Evolutionary conservation across 2,113 vertebrate species (phyloP), one percentile per base, ranked within the genome.

Genomic region (Crotophaga sulcirostris): DNA sequence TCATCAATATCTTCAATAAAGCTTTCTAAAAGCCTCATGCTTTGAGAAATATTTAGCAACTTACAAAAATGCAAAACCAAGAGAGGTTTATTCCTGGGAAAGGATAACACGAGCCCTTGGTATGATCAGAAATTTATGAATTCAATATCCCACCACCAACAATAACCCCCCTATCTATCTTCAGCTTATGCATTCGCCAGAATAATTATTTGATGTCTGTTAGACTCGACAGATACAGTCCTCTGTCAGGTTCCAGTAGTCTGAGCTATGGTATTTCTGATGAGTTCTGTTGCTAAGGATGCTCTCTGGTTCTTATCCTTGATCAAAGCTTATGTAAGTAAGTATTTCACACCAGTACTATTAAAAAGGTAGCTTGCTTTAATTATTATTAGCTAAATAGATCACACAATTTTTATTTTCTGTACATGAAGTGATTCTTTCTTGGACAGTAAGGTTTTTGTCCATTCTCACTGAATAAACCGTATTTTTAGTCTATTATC

Each of bases 401-500:
- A 76, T 81, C 26, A 70, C 31, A 54, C 26, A 84, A 63, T 86
- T 95, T 90, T 86, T 89, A 75, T 81, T 90, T 92, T 94, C 52
- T 84, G 72, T 92, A 78, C 75, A 75, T 87, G 64, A 80, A 95
- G 42, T 36, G 56, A 73, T 84, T 90, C 87, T 76, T 96, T 93
- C 84, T 92, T 31, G 84, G 84, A 97, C 92, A 97, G 86, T 90
- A 85, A 95, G 92, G 91, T 62, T 93, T 93, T 96, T 97, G 96
- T 96, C 91, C 42, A 60, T 97, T 96, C 82, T 91, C 68, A 88
- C 91, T 97, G 97, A 97, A 97, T 97, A 93, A 97, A 94, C 93
- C 93, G 95, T 93, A 96, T 95, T 96, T 95, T 84, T 94, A 90
- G 89, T 93, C 90, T 89, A 97, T 97, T 97, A 97, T 98, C 94